Percentiles rank a stretch among this genome's conserved stretches.
Evolutionary conservation across 1,140 invertebrate genomes (phyloP).

Genomic region (Drosophila orena): DNA sequence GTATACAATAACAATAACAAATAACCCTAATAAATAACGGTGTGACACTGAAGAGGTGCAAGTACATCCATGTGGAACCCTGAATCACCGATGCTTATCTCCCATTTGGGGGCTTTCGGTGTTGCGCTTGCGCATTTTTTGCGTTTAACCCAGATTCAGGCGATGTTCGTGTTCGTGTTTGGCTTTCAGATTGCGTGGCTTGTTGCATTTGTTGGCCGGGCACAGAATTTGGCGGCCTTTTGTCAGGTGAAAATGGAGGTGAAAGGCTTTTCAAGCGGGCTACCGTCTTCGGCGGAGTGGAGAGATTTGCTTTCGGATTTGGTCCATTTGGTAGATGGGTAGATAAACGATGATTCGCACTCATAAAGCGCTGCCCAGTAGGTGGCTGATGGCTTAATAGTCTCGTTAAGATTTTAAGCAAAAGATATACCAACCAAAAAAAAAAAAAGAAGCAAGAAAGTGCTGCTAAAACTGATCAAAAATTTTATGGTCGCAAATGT

Average conservation of each 20-base stretch:
- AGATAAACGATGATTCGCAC: conserved; percentile 36
- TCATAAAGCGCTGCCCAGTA: conserved; percentile 12
- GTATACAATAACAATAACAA: too few species aligned
- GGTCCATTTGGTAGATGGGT: conserved; percentile 39
- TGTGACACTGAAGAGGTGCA: neutral
- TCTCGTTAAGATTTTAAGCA: conserved; percentile 4
- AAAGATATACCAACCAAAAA: neutral
- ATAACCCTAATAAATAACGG: neutral
- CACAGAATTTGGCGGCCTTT: conserved; percentile 38
- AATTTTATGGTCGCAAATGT: too few species aligned
- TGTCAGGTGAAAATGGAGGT: conserved; percentile 63
- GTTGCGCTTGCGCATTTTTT: conserved; percentile 48
- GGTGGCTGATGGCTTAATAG: conserved; percentile 16
- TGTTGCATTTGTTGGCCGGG: conserved; percentile 54
- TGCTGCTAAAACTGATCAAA: too few species aligned
- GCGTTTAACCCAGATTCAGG: conserved; percentile 61
- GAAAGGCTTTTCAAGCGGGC: conserved; percentile 58
- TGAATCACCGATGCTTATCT: conserved; percentile 21
- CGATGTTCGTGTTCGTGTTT: conserved; percentile 34
- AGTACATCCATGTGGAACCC: conserved; percentile 2
- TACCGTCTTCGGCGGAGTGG: conserved; percentile 38
- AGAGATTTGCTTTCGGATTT: conserved; percentile 54
- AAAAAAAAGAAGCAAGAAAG: too few species aligned
- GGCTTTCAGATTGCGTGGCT: conserved; percentile 49
- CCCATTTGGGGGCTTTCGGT: conserved; percentile 2